Conservation (phyloP, 2,888 invertebrate genomes). For the Parnassius glacialis region DNA sequence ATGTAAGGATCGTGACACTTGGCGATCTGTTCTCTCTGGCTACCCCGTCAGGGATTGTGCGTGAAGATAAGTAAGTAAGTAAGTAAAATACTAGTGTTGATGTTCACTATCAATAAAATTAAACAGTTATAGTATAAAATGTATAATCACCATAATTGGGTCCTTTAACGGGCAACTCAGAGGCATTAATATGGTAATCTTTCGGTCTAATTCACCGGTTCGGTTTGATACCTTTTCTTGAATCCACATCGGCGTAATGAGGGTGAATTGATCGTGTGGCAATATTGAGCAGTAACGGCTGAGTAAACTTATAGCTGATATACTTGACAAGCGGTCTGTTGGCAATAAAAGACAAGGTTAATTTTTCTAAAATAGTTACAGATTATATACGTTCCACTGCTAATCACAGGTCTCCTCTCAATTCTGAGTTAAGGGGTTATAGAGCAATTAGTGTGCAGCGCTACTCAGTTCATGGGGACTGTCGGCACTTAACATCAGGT, state of each 20-base stretch:
- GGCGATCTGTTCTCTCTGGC: too few relatives aligned
- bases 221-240: conserved; percentile 35
- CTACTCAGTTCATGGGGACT: too few relatives aligned
- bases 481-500: too few relatives aligned
- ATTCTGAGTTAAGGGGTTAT: background rate
- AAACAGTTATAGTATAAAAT: too few relatives aligned
- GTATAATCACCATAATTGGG: conserved; percentile 80
- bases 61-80: too few relatives aligned
- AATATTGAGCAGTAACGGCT: conserved; percentile 90
- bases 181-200: conserved; percentile 86
- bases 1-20: too few relatives aligned
- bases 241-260: conserved; percentile 66
- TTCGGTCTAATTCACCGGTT: background rate
- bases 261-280: conserved; percentile 89
- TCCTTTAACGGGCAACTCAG: conserved; percentile 87
- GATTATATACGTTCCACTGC: conserved; percentile 30
- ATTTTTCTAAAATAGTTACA: conserved; percentile 34
- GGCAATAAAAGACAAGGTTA: too few relatives aligned
- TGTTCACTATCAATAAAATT: too few relatives aligned
- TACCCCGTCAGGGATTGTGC: too few relatives aligned
- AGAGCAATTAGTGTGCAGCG: too few relatives aligned
- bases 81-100: too few relatives aligned
- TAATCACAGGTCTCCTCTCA: conserved; percentile 21
- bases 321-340: conserved; percentile 75
- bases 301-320: conserved; percentile 84